Percentiles rank a stretch among this genome's conserved stretches.
phyloP scores from a whole-genome alignment of 37 sponge, comb jelly and placozoan genomes.

The Spongia lamella region DNA sequence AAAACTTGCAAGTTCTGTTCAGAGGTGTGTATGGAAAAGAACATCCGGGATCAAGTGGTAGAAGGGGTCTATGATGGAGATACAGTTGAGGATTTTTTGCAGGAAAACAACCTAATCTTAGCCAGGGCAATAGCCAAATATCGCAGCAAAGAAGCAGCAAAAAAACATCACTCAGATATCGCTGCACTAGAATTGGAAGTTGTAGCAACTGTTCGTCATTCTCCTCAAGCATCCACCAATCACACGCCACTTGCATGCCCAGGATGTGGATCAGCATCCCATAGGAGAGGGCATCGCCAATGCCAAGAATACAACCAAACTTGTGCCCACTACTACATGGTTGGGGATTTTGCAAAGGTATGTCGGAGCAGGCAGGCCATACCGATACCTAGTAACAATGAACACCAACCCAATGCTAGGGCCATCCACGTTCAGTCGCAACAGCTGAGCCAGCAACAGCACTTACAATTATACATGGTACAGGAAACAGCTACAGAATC shows the following conservation, averaged over 20 bases:
- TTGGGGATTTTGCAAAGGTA: constrained; percentile 20
- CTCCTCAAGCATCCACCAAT: neutral
- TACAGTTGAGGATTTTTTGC: constrained; percentile 13
- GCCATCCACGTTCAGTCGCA: neutral
- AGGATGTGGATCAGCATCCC: constrained; percentile 24
- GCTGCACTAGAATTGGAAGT: neutral
- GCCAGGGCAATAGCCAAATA: constrained; percentile 19
- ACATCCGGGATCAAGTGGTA: constrained; percentile 33
- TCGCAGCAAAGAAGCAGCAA: constrained; percentile 27
- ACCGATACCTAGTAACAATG: neutral
- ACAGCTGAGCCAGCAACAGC: too few species aligned
- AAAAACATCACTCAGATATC: constrained; percentile 22
- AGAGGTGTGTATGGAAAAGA: constrained; percentile 24
- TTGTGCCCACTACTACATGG: constrained; percentile 20
- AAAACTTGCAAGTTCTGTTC: constrained; percentile 42
- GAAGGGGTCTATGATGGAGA: constrained; percentile 34
- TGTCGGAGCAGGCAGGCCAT: neutral
- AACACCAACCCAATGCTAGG: neutral
- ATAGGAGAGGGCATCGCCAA: constrained; percentile 8
- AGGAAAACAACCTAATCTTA: constrained; percentile 10
- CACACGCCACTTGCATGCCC: constrained; percentile 9
- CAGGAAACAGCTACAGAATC: neutral
- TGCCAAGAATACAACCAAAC: constrained; percentile 12
- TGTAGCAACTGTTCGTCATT: neutral
- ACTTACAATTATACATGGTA: too few species aligned